Evolutionary conservation across 2,113 vertebrate species (phyloP).

Genomic region (Pomatorhinus ruficollis): DNA sequence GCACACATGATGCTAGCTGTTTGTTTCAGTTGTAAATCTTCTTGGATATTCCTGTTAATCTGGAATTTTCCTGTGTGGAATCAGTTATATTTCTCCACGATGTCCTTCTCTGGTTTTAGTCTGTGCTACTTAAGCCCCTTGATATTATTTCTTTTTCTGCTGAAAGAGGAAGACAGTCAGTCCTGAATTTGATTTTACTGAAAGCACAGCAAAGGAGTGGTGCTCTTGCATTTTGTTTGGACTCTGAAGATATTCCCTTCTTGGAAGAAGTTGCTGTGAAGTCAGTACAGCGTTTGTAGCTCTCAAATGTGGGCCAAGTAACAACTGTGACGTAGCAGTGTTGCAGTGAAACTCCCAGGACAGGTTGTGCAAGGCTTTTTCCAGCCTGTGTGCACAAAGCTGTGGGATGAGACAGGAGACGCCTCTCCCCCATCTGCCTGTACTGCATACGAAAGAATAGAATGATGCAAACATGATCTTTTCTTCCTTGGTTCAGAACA

Average conservation of each 20-base stretch:
- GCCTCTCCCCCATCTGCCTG: background rate
- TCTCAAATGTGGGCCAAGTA: background rate
- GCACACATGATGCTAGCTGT: background rate
- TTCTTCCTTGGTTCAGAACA: background rate
- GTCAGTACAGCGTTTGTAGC: background rate
- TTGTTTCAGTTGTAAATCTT: background rate
- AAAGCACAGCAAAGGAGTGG: background rate
- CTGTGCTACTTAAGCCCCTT: background rate
- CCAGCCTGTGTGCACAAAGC: background rate
- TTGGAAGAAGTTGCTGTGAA: background rate
- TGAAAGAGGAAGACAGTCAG: background rate
- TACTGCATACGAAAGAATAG: background rate
- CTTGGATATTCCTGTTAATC: background rate
- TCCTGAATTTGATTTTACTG: background rate
- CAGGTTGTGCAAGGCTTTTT: background rate
- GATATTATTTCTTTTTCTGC: background rate
- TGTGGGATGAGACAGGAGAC: background rate
- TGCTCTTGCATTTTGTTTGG: background rate
- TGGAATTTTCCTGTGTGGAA: background rate
- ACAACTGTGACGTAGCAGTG: background rate
- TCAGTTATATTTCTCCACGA: background rate
- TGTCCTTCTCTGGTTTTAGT: background rate
- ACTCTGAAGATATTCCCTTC: background rate
- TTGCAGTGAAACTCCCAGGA: background rate
- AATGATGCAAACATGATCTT: background rate